Conservation (phyloP, 2,797 vertebrate species). For the Heteromormyrus szaboi region DNA sequence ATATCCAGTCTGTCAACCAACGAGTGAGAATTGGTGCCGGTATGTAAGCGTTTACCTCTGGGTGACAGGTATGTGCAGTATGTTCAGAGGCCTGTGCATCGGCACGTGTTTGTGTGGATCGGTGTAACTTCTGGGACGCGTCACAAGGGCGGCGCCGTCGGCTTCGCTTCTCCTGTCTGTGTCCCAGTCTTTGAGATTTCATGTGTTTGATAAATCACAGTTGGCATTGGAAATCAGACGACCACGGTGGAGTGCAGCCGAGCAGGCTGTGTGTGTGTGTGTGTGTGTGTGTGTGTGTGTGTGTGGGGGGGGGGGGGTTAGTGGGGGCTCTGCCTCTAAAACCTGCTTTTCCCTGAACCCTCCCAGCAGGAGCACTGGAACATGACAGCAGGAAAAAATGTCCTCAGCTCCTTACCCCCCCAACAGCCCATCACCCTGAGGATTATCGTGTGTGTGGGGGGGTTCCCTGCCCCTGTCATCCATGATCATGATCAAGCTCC, state of each 20-base stretch:
- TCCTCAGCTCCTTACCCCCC: slow-evolving; percentile 28
- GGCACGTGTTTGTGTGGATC: background rate
- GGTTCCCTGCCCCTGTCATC: slow-evolving; percentile 21
- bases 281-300: background rate
- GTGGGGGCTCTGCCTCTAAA: background rate
- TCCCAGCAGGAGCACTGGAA: background rate
- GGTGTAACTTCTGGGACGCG: background rate
- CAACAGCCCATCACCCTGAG: background rate
- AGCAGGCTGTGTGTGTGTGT: slow-evolving; percentile 6
- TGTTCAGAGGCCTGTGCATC: background rate
- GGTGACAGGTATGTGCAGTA: background rate
- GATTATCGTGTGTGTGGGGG: slow-evolving; percentile 12
- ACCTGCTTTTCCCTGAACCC: background rate
- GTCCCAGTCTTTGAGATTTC: background rate
- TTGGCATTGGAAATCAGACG: background rate
- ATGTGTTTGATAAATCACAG: background rate
- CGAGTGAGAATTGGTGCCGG: background rate
- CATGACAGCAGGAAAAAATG: slow-evolving; percentile 31
- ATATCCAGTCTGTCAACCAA: background rate
- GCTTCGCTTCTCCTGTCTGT: background rate
- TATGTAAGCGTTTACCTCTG: no score
- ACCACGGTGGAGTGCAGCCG: background rate
- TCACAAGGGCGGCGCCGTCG: background rate
- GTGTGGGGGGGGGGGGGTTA: background rate
- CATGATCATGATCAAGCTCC: slow-evolving; percentile 54